A percentile compares a stretch with the other conserved stretches of the same genome.
Conservation (phyloP, 2,797 vertebrate species). For the Acrossocheilus wenchowensis region DNA sequence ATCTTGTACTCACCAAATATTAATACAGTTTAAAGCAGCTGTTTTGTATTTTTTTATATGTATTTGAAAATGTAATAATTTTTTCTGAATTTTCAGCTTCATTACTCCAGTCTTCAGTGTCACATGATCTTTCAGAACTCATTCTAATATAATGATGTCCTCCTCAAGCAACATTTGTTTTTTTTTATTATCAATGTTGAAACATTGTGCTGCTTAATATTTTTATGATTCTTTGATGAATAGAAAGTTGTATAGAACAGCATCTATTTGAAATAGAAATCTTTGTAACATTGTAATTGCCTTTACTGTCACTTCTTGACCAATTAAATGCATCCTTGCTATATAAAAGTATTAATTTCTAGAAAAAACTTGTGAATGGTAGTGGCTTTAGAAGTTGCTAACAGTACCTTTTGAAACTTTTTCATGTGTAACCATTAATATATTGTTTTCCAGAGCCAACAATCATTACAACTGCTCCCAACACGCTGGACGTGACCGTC, state of each 20-base stretch:
- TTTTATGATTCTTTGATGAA: background rate
- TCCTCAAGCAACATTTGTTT: background rate
- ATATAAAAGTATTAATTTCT: background rate
- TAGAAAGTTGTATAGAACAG: background rate
- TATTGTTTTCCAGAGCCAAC: slow-evolving; percentile 86
- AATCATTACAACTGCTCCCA: slow-evolving; percentile 86
- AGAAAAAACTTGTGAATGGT: background rate
- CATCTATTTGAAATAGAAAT: background rate
- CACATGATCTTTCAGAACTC: background rate
- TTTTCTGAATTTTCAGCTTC: background rate
- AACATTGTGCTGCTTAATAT: background rate
- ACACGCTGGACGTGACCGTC: slow-evolving; percentile 92
- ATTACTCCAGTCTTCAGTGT: background rate
- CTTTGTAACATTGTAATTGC: background rate
- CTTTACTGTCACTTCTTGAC: background rate
- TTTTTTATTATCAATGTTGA: background rate
- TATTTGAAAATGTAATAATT: background rate
- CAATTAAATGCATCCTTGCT: background rate
- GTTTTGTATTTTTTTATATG: background rate
- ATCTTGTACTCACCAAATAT: background rate
- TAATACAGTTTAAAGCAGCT: background rate
- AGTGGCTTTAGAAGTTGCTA: background rate
- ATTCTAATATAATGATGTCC: background rate
- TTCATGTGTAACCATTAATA: background rate
- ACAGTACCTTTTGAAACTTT: background rate